Evolutionary conservation across 2,797 vertebrate species (phyloP).

Genomic region (Onychomys torridus): DNA sequence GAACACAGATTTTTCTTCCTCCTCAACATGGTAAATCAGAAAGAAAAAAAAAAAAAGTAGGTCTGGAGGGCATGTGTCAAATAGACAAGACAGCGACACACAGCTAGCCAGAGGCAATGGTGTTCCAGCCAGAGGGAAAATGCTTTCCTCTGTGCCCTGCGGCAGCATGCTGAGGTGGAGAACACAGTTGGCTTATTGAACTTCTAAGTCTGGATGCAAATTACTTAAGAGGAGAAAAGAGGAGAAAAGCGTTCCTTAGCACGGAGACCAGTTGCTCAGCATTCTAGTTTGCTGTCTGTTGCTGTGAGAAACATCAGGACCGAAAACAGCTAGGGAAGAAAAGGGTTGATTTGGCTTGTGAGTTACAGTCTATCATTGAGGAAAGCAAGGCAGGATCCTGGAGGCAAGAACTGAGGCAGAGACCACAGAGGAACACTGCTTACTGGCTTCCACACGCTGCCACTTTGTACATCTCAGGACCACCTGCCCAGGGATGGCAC

Average conservation of each 20-base stretch:
- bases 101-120: not conserved
- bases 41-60: constrained; percentile 1
- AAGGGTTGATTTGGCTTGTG: not conserved
- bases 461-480: not conserved
- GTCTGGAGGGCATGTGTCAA: constrained; percentile 20
- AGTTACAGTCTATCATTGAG: not conserved
- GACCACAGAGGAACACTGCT: not conserved
- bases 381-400: not conserved
- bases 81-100: not conserved
- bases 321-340: too few relatives aligned
- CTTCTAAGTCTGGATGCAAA: not conserved
- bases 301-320: not conserved
- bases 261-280: not conserved
- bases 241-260: not conserved
- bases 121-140: not conserved
- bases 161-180: not conserved
- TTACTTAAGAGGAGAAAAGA: not conserved
- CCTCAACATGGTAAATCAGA: constrained; percentile 62
- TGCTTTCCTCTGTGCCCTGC: not conserved
- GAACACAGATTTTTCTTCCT: constrained; percentile 68
- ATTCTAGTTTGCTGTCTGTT: not conserved
- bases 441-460: not conserved
- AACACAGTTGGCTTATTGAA: not conserved
- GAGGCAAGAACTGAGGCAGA: not conserved
- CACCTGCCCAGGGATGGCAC: not conserved